Base-by-base conservation (phyloP, 2,888 invertebrate species). In the Apotomis betuletana region DNA sequence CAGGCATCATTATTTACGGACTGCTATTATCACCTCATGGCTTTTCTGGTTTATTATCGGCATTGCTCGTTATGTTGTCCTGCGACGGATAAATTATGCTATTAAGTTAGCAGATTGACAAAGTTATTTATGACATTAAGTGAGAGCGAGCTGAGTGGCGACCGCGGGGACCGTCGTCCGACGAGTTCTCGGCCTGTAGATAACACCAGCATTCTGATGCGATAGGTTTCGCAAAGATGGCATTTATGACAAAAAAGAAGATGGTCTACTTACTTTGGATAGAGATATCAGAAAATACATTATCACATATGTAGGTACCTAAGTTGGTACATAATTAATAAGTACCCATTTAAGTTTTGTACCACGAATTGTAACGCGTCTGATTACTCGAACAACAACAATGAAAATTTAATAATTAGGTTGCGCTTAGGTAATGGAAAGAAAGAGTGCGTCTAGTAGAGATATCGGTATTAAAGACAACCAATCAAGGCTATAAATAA, bases 31-130 rank as follows among this genome's bases (percentile, higher is more conserved):
- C 92, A 92, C 91, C 92, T 90, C 90, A 85, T 91, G 91, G 91
- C 90, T 90, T 91, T 92, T 92, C 92, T 91, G 92, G 90, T 92
- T 91, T 92, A 92, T 92, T 92, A 92, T 92, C 91, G 87, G 85
- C 87, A 85, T 88, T 88, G 90, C 91, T 92, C 92, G 92, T 92
- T 92, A 92, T 92, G 91, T 87, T 92, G 92, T 91, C 91, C 90
- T 89, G 90, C 78, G 87, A 90, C 86, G 90, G 91, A 90, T 92
- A 92, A 92, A 91, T 92, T 92, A 91, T 92, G 90, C 92, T 91
- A 92, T 92, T 92, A 92, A 92, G 92, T 92, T 91, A 91, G 92
- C 90, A 90, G 92, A 92, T 91, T 92, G 92, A 92, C 92, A 92
- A 90, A 92, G 90, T 92, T 92, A 91, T 92, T 92, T 92, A 92